Evolutionary conservation across 2,888 invertebrate species (phyloP), one percentile per base, ranked within the genome.

Genomic region (Megastigmus dorsalis): DNA sequence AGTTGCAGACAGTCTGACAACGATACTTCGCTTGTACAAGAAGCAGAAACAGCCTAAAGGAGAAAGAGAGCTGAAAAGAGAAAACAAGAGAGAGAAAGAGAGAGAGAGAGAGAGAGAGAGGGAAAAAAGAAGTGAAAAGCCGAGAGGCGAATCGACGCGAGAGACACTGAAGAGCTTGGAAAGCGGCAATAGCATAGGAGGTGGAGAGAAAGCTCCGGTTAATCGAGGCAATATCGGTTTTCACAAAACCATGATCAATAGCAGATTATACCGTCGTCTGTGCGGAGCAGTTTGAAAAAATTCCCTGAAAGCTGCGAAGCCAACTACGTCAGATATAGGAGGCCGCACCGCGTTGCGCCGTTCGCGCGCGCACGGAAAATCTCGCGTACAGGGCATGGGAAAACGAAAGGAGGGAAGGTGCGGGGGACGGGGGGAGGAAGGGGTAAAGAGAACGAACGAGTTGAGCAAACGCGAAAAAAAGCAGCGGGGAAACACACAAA

Each of bases 201-300:
- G 7, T 68, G 66, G 75, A 79, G 75, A 79, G 66, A 77, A 79
- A 80, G 75, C 75, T 71, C 62, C 75, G 79, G 73, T 78, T 80
- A 75, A 81, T 81, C 79, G 81, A 79, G 72, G 77, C 76, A 79
- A 78, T 82, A 82, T 83, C 79, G 80, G 80, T 84, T 82, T 82
- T 80, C 77, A 78, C 77, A 81, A 80, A 80, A 82, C 82, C 82
- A 85, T 85, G 83, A 86, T 87, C 85, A 84, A 84, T 84, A 84
- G 84, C 81, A 84, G 86, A 87, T 87, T 86, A 87, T 84, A 82
- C 81, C 84, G 85, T 86, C 85, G 85, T 84, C 85, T 84, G 83
- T 48, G 59, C 82, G 81, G 80, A 80, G 81, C 83, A 84, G 84
- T 85, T 84, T 80, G n/a, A 84, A 87, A 86, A 86, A 86, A 65